Evolutionary conservation across 2,113 vertebrate species (phyloP), one percentile per base, ranked within the genome.

Genomic region (human (Homo sapiens)): DNA sequence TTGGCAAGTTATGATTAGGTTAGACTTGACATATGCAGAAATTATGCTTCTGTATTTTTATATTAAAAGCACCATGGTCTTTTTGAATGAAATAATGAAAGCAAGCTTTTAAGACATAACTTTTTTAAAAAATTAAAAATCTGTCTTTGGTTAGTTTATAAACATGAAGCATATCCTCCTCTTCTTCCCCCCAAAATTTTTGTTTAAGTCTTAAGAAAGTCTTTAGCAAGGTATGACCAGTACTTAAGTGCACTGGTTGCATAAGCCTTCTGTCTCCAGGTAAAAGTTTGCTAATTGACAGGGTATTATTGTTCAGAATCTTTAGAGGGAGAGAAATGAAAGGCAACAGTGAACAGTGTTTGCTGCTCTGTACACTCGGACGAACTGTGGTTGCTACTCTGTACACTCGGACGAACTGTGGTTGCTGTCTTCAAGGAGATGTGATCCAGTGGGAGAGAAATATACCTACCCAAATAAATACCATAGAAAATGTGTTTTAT

Each of bases 1-100:
- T 94, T 92, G 96, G 76, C 38, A 96, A 92, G 61, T 97, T 97
- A 89, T 92, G 90, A 85, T 98, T 98, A 94, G 78, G 94, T 94
- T 96, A 96, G 92, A 92, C 22, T 85, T 96, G 93, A 93, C 94
- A 93, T 97, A 79, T 64, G 52, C 52, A 75, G 78, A 95, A 98
- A 98, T 95, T 98, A 90, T 66, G 35, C 72, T 97, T 81, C 72
- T 82, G 55, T 81, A 73, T 48, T 95, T 90, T 89, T 90, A 85
- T 90, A 55, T 94, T 97, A 86, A 93, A 97, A 96, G 85, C 84
- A 35, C 55, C 12, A 6, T 16, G 83, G 25, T 2, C 57, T 96
- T 97, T 97, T 92, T 95, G 76, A 97, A 95, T 97, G 96, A 87
- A 90, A 66, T 97, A 81, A 57, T 88, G 35, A 92, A 75, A 91